These are phyloP conservation scores for Limosa lapponica DNA, from an alignment of 2,797 vertebrate genomes.

Conservation along the genomic window DNA sequence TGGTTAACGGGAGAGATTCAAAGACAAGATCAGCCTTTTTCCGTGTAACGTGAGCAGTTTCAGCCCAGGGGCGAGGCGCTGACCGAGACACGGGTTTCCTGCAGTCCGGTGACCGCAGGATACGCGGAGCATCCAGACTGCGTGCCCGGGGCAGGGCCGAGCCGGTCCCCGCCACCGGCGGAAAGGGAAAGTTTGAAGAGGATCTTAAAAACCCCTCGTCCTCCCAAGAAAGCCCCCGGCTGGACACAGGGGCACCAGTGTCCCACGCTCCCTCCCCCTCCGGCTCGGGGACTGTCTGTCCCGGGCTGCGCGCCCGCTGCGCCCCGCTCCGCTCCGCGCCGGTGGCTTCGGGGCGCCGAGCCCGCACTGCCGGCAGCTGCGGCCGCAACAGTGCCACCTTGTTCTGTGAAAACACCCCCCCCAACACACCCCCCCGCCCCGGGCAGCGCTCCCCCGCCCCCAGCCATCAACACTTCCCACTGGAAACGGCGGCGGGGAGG, in stretches of 20 bases:
- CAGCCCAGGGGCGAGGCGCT: not conserved
- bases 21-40: not conserved
- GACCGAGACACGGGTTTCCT: not conserved
- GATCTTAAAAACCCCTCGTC: no score
- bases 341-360: not conserved
- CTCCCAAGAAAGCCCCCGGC: not conserved
- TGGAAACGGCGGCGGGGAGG: not conserved
- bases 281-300: not conserved
- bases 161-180: not conserved
- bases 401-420: not conserved
- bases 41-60: not conserved
- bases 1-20: conserved; percentile 46
- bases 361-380: conserved; percentile 18
- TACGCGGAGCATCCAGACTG: not conserved
- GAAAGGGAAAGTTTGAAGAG: not conserved
- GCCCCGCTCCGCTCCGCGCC: not conserved
- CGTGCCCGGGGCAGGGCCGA: not conserved
- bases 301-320: conserved; percentile 1
- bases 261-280: not conserved
- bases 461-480: not conserved
- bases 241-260: no score
- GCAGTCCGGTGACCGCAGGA: not conserved
- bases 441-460: conserved; percentile 30
- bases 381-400: conserved; percentile 16
- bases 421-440: not conserved